Conservation (phyloP, 2,113 vertebrate genomes). For the Perccottus glenii region DNA sequence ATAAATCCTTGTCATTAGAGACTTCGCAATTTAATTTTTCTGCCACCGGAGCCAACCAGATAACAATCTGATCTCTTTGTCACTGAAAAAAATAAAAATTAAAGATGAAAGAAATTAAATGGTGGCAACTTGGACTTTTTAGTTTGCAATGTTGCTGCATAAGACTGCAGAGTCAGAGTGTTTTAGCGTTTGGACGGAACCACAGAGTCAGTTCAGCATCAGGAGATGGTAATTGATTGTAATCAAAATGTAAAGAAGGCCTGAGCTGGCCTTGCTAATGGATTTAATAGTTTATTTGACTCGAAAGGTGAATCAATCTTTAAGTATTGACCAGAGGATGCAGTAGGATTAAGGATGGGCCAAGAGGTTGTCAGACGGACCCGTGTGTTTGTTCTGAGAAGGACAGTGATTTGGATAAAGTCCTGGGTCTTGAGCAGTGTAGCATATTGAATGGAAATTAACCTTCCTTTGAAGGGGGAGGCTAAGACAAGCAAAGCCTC, state of each 20-base stretch:
- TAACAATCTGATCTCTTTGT: conserved; percentile 41
- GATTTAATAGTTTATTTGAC: conserved; percentile 80
- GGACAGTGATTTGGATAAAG: conserved; percentile 46
- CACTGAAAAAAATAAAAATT: not conserved
- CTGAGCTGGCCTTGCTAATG: conserved; percentile 66
- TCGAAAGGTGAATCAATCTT: conserved; percentile 78
- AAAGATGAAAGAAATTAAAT: conserved; percentile 34
- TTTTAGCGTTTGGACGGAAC: conserved; percentile 39
- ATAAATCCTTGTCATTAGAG: conserved; percentile 63
- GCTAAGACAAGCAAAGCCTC: conserved; percentile 64
- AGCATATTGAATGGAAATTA: conserved; percentile 75
- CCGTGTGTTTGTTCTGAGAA: conserved; percentile 35
- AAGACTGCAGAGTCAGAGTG: conserved; percentile 10
- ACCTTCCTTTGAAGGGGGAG: conserved; percentile 52
- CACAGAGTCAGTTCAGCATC: conserved; percentile 28
- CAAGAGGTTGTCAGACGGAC: conserved; percentile 49
- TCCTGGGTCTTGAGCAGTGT: conserved; percentile 61
- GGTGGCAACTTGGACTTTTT: conserved; percentile 25
- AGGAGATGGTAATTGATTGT: conserved; percentile 67
- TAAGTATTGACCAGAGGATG: conserved; percentile 69
- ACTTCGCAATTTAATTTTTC: conserved; percentile 52
- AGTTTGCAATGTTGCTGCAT: not conserved
- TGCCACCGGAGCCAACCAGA: conserved; percentile 21
- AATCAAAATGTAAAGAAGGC: conserved; percentile 78
- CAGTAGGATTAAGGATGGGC: conserved; percentile 69